A percentile compares a stretch with the other conserved stretches of the same genome.
Conservation (phyloP, 2,113 vertebrate species). For the Archilochus colubris region DNA sequence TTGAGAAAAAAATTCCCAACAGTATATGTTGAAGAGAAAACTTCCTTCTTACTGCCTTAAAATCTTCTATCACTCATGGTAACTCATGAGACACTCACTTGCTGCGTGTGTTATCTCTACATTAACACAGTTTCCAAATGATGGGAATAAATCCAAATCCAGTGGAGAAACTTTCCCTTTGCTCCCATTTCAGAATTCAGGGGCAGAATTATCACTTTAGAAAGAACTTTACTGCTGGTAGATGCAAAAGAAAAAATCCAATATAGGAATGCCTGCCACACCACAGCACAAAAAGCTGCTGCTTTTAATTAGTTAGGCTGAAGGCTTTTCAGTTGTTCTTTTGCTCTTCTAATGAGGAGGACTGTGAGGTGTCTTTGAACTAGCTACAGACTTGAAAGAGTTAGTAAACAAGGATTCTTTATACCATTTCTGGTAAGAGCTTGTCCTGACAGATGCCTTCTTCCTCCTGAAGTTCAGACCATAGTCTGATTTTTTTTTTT, state of each 20-base stretch:
- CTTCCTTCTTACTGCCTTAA: background rate
- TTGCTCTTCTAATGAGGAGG: slow-evolving; percentile 12
- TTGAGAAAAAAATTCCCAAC: background rate
- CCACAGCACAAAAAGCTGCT: background rate
- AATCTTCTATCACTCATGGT: background rate
- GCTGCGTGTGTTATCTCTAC: background rate
- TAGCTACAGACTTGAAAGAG: slow-evolving; percentile 58
- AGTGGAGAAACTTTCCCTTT: background rate
- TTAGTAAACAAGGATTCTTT: slow-evolving; percentile 60
- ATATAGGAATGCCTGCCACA: background rate
- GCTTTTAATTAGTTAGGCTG: slow-evolving; percentile 43
- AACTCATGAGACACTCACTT: background rate
- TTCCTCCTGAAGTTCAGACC: slow-evolving; percentile 51
- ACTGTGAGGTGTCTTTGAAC: slow-evolving; percentile 51
- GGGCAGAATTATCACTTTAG: background rate
- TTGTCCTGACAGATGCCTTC: slow-evolving; percentile 58
- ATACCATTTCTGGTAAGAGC: slow-evolving; percentile 56
- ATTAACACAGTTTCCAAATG: background rate
- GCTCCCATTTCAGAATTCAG: background rate
- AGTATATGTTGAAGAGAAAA: background rate
- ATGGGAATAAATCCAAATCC: background rate
- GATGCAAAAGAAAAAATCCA: background rate
- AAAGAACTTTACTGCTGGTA: background rate
- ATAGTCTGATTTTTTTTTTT: slow-evolving; percentile 45
- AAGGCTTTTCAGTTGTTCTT: background rate